Percentiles rank a stretch among this genome's conserved stretches.
These are phyloP conservation scores for Drosophila sordidula DNA, from an alignment of 2,888 invertebrate genomes.

Conservation along the genomic window DNA sequence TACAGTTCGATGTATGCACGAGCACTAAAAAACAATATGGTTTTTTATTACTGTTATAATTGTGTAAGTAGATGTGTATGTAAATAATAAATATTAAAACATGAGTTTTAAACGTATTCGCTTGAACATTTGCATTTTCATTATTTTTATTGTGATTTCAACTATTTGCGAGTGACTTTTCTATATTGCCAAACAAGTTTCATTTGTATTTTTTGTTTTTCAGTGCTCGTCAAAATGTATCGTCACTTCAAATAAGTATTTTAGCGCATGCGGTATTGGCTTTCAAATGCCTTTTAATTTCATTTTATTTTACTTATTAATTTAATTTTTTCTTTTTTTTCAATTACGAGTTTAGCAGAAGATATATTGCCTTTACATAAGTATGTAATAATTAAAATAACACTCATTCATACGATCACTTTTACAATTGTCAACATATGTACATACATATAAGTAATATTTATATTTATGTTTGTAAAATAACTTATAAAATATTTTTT, in stretches of 20 bases:
- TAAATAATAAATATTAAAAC: constrained; percentile 13
- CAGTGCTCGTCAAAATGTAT: neutral
- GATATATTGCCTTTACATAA: constrained; percentile 3
- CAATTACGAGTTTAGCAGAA: constrained; percentile 12
- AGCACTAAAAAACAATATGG: constrained; percentile 29
- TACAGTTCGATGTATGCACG: constrained; percentile 56
- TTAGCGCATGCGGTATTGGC: neutral
- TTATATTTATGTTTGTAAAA: constrained; percentile 3
- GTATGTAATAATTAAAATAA: constrained; percentile 12
- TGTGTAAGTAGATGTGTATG: constrained; percentile 4
- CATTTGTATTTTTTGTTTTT: neutral
- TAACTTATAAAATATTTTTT: constrained; percentile 26
- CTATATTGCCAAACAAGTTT: neutral
- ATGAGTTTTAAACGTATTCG: constrained; percentile 12
- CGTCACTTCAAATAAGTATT: neutral
- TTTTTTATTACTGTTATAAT: constrained; percentile 7
- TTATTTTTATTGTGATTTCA: neutral
- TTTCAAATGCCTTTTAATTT: constrained; percentile 6
- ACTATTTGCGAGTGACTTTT: neutral
- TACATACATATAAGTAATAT: constrained; percentile 11
- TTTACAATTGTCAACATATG: constrained; percentile 50
- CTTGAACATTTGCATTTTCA: neutral
- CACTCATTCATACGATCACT: constrained; percentile 21
- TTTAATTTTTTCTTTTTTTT: too few relatives aligned
- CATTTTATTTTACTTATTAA: neutral